Evolutionary conservation across 2,797 vertebrate species (phyloP).

Genomic region (Smutsia gigantea): DNA sequence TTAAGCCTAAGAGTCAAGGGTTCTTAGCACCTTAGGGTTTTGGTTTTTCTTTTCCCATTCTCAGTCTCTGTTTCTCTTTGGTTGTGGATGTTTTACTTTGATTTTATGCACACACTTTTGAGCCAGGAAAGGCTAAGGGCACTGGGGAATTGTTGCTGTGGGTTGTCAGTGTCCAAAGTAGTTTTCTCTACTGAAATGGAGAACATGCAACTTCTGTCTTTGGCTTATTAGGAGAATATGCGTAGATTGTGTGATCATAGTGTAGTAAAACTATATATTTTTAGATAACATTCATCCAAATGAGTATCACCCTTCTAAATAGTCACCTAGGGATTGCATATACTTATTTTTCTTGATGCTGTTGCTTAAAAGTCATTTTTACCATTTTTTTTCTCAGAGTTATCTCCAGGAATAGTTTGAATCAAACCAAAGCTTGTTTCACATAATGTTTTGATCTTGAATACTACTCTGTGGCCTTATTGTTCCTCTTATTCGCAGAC

Average conservation of each 20-base stretch:
- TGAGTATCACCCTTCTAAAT: background rate
- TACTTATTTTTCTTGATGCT: background rate
- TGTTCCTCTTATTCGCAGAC: background rate
- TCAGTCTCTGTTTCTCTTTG: rapidly evolving
- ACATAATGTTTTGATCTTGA: background rate
- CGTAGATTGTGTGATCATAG: background rate
- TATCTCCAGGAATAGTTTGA: background rate
- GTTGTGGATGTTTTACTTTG: background rate
- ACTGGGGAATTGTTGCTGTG: background rate
- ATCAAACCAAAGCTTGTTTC: background rate
- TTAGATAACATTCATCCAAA: background rate
- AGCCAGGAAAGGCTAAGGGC: background rate
- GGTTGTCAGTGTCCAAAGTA: background rate
- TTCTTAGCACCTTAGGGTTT: background rate
- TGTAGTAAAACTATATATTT: background rate
- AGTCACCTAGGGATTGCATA: background rate
- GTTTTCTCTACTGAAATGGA: background rate
- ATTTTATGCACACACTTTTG: slow-evolving; percentile 41
- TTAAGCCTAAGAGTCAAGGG: background rate
- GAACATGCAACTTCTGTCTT: background rate
- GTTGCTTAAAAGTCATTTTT: background rate
- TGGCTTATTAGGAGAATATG: background rate
- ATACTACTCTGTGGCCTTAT: background rate
- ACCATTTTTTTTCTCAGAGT: background rate
- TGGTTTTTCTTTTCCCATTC: background rate